Conservation (phyloP, 1,140 invertebrate genomes). For the Macrobrachium rosenbergii region DNA sequence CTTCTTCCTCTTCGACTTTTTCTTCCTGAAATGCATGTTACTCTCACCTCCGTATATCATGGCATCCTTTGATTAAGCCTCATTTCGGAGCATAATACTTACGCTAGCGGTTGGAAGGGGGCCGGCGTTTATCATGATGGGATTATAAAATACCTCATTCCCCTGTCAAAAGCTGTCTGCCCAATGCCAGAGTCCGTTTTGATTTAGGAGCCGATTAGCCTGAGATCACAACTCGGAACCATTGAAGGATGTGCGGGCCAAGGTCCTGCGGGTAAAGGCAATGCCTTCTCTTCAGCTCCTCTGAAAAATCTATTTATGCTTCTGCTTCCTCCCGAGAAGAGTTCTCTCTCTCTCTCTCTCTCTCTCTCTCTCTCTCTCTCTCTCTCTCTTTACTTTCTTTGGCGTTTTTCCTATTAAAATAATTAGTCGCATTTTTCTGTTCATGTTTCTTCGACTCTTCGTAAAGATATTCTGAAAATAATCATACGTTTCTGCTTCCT, state of each 20-base stretch:
- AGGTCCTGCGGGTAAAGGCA: background rate
- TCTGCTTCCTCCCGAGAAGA: no score
- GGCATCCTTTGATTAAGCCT: slow-evolving; percentile 53
- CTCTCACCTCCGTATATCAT: slow-evolving; percentile 39
- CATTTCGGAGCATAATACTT: slow-evolving; percentile 50
- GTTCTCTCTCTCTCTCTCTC: no score
- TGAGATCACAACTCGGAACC: slow-evolving; percentile 35
- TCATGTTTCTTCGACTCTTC: no score
- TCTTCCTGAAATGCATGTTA: slow-evolving; percentile 1
- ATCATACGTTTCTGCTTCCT: no score
- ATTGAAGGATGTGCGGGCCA: background rate
- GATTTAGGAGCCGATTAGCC: slow-evolving; percentile 46
- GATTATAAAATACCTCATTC: slow-evolving; percentile 54
- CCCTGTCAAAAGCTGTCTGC: slow-evolving; percentile 53
- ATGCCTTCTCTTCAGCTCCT: background rate
- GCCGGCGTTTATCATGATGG: slow-evolving; percentile 45
- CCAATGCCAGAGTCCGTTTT: slow-evolving; percentile 46
- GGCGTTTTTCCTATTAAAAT: no score
- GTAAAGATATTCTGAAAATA: no score
- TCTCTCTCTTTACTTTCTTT: no score
- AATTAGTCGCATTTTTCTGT: no score
- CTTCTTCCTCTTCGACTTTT: slow-evolving; percentile 11
- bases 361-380: no score
- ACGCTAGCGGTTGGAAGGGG: slow-evolving; percentile 27
- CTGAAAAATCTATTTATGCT: no score